Base-by-base conservation (phyloP, 1,140 invertebrate genomes). In the Bombus polaris region DNA sequence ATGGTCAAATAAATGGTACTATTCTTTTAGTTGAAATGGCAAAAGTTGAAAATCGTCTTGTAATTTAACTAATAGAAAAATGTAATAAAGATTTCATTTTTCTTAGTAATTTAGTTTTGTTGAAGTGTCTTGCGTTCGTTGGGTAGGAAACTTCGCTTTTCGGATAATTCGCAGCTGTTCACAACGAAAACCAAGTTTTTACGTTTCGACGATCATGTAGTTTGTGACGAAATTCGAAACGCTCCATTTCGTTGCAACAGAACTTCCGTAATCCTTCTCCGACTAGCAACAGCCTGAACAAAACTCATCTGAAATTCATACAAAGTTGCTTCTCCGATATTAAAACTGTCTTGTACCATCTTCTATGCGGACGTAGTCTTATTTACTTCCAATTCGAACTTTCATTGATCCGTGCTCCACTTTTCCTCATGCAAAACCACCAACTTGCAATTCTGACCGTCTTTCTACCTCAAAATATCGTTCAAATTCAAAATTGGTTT, bases 351-450 rank as follows among this genome's bases (percentile, higher is more conserved):
- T 37, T 15, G 42, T 9, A 10, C 42, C 42, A 35, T 47, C 77
- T 28, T 13, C n/a, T 28, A 13, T 8, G 10, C 62, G 32, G 32
- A 22, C 10, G 32, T 39, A 32, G 28, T n/a, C 62, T 35, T 70
- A 53, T 80, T 80, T 80, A 68, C 78, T n/a, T 22, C 12, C 9
- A 28, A 47, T 62, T 79, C 44, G 28, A 70, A 79, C 65, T 80
- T 37, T 39, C 8, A 39, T 44, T 32, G 9, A 57, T 28, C 42
- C 15, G n/a, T n/a, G 35, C 15, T 65, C 39, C 39, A 44, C 18
- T 70, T 47, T 37, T 13, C 35, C 3, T 8, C 25, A 25, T 18
- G 13, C 25, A 18, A 57, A 53, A 39, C 28, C n/a, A n/a, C 32
- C 1, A n/a, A 2, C 35, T 2, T 37, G 3, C 15, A 13, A 32